Conservation (phyloP, 2,797 vertebrate species). For the Octomys mimax region DNA sequence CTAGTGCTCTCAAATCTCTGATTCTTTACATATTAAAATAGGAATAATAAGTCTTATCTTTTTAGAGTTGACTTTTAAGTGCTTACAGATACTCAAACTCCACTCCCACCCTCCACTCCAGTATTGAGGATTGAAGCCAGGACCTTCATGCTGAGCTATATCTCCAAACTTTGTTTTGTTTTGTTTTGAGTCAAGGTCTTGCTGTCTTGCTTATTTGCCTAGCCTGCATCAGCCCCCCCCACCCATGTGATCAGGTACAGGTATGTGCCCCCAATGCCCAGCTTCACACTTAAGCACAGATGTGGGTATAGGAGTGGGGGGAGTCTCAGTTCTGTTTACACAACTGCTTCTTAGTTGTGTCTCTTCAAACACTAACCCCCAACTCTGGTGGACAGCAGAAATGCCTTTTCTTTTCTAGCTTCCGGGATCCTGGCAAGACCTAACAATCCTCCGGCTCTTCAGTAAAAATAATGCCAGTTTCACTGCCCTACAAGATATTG, state of each 20-base stretch:
- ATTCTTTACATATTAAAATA: conserved; percentile 33
- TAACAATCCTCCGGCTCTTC: conserved; percentile 4
- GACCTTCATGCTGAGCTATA: not conserved
- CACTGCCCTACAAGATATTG: not conserved
- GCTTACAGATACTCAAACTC: conserved; percentile 28
- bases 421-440: not conserved
- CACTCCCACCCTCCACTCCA: not conserved
- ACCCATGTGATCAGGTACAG: not conserved
- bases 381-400: not conserved
- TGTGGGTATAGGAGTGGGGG: not conserved
- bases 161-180: not conserved
- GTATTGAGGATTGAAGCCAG: not conserved
- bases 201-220: not conserved
- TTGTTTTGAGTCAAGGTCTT: not conserved
- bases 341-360: not conserved
- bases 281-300: not conserved
- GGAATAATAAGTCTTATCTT: not conserved
- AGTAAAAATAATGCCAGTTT: conserved; percentile 35
- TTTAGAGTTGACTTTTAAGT: conserved; percentile 32
- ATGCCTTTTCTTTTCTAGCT: conserved; percentile 1
- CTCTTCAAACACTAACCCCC: not conserved
- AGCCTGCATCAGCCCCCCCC: not conserved
- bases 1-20: conserved; percentile 31
- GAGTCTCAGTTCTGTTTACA: conserved; percentile 32
- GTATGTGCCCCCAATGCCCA: not conserved